Conservation (phyloP, 2,797 vertebrate species). For the Dendrocincla tyrannina region DNA sequence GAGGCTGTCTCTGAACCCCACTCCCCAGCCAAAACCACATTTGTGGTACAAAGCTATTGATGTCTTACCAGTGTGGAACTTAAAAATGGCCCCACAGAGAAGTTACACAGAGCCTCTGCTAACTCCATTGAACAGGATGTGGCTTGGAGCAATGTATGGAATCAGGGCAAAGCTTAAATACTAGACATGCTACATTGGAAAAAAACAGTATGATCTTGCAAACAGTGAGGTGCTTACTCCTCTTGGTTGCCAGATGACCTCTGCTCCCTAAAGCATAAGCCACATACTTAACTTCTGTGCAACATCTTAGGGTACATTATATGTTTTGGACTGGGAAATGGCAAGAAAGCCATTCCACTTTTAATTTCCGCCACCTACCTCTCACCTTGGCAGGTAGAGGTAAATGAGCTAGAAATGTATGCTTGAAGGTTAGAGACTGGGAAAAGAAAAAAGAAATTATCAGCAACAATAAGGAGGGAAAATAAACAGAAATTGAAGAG, state of each 20-base stretch:
- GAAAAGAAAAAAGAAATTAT: neutral
- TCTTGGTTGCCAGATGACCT: neutral
- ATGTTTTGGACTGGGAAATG: neutral
- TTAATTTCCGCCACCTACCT: neutral
- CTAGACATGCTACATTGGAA: conserved; percentile 11
- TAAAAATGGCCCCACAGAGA: conserved; percentile 36
- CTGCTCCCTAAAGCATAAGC: neutral
- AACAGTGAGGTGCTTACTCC: neutral
- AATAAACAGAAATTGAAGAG: neutral
- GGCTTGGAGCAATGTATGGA: conserved; percentile 41
- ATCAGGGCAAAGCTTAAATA: neutral
- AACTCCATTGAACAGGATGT: conserved; percentile 20
- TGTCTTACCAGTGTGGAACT: neutral
- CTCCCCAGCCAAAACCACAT: conserved; percentile 59
- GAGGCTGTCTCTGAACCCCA: conserved; percentile 20
- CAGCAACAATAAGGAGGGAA: neutral
- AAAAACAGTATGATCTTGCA: neutral
- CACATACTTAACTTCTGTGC: neutral
- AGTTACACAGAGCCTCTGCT: conserved; percentile 24
- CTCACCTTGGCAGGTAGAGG: neutral
- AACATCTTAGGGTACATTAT: neutral
- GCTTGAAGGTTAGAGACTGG: neutral
- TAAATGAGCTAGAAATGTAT: neutral
- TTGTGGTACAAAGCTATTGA: conserved; percentile 32
- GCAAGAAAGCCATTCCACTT: neutral